phyloP scores from a whole-genome alignment of 2,888 invertebrate genomes.

The Laothoe populi region DNA sequence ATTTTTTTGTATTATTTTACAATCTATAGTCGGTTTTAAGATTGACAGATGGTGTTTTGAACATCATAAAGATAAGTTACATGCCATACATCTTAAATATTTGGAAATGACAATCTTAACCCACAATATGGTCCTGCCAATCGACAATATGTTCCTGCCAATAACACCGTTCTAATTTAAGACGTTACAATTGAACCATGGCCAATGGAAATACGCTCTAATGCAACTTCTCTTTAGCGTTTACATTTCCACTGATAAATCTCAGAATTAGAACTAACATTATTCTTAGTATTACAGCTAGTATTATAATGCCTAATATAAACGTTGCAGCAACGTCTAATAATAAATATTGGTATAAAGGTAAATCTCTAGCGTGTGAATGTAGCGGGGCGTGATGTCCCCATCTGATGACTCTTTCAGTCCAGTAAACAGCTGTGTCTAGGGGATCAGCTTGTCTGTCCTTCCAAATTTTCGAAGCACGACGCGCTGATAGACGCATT shows the following conservation, averaged over 20 bases:
- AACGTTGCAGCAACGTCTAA: constrained; percentile 66
- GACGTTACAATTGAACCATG: constrained; percentile 23
- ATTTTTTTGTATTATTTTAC: too few relatives aligned
- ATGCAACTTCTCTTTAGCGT: constrained; percentile 66
- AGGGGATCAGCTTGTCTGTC: constrained; percentile 80
- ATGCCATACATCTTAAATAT: too few relatives aligned
- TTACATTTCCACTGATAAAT: constrained; percentile 52
- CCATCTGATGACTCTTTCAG: constrained; percentile 82
- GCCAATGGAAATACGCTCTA: constrained; percentile 37
- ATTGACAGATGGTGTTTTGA: too few relatives aligned
- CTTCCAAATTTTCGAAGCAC: constrained; percentile 79
- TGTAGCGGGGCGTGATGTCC: constrained; percentile 64
- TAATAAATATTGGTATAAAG: constrained; percentile 59
- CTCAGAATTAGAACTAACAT: constrained; percentile 52
- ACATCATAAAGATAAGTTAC: too few relatives aligned
- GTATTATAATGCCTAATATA: constrained; percentile 45
- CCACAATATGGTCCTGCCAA: background rate
- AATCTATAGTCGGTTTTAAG: too few relatives aligned
- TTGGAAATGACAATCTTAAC: background rate
- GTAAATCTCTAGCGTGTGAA: constrained; percentile 61
- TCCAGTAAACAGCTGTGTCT: constrained; percentile 85
- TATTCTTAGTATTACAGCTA: constrained; percentile 51
- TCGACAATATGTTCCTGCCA: background rate
- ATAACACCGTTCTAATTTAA: constrained; percentile 3
- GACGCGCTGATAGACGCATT: constrained; percentile 69